Evolutionary conservation across 2,797 vertebrate species (phyloP).

Genomic region (Hipposideros larvatus): DNA sequence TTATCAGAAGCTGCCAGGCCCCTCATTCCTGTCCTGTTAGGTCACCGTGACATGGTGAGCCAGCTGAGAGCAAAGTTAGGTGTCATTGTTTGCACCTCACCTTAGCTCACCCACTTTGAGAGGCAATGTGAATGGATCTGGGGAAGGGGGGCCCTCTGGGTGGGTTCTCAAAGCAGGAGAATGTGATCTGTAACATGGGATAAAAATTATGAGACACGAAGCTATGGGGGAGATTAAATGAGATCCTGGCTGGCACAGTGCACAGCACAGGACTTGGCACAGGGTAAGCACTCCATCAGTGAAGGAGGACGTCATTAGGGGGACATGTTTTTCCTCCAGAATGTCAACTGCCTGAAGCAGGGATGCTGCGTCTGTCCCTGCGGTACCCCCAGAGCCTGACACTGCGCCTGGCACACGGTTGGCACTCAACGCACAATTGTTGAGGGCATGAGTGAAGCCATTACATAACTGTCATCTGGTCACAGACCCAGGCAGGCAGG

Average conservation of each 20-base stretch:
- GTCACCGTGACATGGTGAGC: not conserved
- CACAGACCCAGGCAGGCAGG: not conserved
- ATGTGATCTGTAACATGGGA: not conserved
- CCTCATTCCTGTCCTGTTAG: slow-evolving; percentile 51
- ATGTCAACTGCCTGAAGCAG: not conserved
- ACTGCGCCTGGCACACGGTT: not conserved
- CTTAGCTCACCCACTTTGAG: not conserved
- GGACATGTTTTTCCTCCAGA: not conserved
- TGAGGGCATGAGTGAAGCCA: accelerated
- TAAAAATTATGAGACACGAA: not conserved
- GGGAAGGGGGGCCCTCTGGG: not conserved
- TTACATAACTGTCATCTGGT: slow-evolving; percentile 18
- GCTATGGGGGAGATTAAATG: not conserved
- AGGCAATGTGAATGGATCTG: not conserved
- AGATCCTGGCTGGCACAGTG: accelerated
- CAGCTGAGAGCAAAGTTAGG: not conserved
- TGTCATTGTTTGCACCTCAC: not conserved
- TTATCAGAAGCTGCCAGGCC: slow-evolving; percentile 67
- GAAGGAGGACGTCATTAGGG: not conserved
- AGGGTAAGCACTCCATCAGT: not conserved
- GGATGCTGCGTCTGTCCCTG: not conserved
- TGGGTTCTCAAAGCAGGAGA: not conserved
- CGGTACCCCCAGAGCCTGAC: not conserved
- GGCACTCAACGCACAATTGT: not conserved
- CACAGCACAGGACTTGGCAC: not conserved